phyloP scores from a whole-genome alignment of 2,113 vertebrate genomes.

The Rhinopomastus cyanomelas region DNA sequence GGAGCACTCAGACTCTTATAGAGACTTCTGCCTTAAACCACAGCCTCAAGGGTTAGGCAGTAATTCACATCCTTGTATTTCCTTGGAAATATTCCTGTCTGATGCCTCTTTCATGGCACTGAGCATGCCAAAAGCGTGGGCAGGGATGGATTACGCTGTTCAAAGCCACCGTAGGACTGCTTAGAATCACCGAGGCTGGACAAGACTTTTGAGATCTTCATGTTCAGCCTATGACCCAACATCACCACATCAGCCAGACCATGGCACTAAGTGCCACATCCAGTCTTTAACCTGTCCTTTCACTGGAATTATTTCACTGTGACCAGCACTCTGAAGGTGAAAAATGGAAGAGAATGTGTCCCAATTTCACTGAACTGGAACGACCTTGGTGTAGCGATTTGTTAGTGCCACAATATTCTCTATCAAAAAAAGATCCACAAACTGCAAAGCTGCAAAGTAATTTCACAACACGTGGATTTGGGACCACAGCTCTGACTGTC shows the following conservation, averaged over 20 bases:
- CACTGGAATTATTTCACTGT: not conserved
- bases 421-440: not conserved
- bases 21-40: not conserved
- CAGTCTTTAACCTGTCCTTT: too few relatives aligned
- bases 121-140: not conserved
- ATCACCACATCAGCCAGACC: too few relatives aligned
- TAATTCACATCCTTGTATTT: not conserved
- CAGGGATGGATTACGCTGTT: not conserved
- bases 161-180: not conserved
- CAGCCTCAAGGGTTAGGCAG: not conserved
- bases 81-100: not conserved
- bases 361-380: not conserved
- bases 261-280: too few relatives aligned
- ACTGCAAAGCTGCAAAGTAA: not conserved
- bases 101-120: not conserved
- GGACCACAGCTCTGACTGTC: not conserved
- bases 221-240: too few relatives aligned
- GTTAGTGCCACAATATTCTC: not conserved
- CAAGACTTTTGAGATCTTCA: too few relatives aligned
- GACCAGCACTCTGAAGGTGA: not conserved
- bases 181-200: too few relatives aligned
- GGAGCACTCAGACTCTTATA: not conserved
- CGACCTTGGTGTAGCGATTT: not conserved
- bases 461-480: not conserved
- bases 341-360: not conserved